A percentile compares a stretch with the other conserved stretches of the same genome.
phyloP scores from a whole-genome alignment of 2,888 invertebrate species.

The Actias luna region DNA sequence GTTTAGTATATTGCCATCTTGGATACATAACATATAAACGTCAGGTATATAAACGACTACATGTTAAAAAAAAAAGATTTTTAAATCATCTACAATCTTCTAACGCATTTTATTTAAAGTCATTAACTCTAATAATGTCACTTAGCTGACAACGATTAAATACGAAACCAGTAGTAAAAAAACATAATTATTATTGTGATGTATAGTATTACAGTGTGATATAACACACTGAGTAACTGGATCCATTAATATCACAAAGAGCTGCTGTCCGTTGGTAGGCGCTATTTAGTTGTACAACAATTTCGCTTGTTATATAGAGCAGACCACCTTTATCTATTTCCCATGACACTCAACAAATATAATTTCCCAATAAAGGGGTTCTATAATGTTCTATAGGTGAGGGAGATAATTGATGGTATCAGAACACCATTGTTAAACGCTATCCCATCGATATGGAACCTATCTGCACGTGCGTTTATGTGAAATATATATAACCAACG shows the following conservation, averaged over 20 bases:
- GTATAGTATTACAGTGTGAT: slow-evolving; percentile 1
- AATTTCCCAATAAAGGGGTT: slow-evolving; percentile 51
- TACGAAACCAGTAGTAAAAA: neutral
- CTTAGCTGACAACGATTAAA: slow-evolving; percentile 4
- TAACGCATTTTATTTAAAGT: neutral
- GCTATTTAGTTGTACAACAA: neutral
- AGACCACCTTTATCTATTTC: slow-evolving; percentile 34
- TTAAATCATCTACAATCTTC: too few species aligned
- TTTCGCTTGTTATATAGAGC: neutral
- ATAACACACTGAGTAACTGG: slow-evolving; percentile 10
- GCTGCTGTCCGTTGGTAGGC: neutral
- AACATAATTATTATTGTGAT: neutral
- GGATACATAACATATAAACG: too few species aligned
- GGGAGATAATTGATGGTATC: slow-evolving; percentile 71
- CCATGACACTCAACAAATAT: slow-evolving; percentile 41
- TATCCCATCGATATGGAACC: slow-evolving; percentile 54
- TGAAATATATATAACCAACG: slow-evolving; percentile 4
- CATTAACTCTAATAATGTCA: neutral
- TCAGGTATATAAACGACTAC: too few species aligned
- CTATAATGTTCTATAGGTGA: slow-evolving; percentile 41
- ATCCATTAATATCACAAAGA: slow-evolving; percentile 1
- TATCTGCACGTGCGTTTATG: slow-evolving; percentile 13
- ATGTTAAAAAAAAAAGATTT: too few species aligned
- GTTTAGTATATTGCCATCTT: too few species aligned
- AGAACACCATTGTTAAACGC: slow-evolving; percentile 70